These are phyloP conservation scores for Drosophila acutilabella DNA, from an alignment of 2,888 invertebrate genomes.

Conservation along the genomic window DNA sequence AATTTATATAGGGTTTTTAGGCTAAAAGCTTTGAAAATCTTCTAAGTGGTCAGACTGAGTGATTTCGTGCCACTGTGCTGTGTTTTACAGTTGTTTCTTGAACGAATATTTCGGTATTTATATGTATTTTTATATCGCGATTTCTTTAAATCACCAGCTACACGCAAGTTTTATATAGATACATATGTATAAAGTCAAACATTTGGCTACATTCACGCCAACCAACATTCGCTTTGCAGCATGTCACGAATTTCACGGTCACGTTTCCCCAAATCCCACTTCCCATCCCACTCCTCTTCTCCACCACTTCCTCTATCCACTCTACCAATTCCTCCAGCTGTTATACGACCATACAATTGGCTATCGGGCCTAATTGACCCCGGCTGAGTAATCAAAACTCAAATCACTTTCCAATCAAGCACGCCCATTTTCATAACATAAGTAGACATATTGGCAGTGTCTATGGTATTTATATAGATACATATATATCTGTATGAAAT, in stretches of 20 bases:
- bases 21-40: too few relatives aligned
- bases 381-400: conserved; percentile 31
- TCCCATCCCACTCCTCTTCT: neutral
- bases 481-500: neutral
- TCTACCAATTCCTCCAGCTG: neutral
- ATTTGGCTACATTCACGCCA: conserved; percentile 50
- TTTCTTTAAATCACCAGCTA: conserved; percentile 37
- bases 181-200: conserved; percentile 11
- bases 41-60: neutral
- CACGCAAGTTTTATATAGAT: conserved; percentile 41
- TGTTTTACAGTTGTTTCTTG: conserved; percentile 32
- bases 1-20: too few relatives aligned
- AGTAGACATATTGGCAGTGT: neutral
- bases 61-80: conserved; percentile 15
- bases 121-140: conserved; percentile 38
- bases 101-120: neutral
- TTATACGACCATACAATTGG: conserved; percentile 14
- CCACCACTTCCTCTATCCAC: neutral
- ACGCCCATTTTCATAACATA: conserved; percentile 63
- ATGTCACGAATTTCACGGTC: conserved; percentile 74
- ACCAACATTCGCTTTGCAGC: conserved; percentile 37
- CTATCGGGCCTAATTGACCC: conserved; percentile 47
- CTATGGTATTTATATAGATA: neutral
- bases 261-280: conserved; percentile 35
- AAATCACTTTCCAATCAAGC: conserved; percentile 74